A percentile compares a stretch with the other conserved stretches of the same genome.
These are phyloP conservation scores for Brachionus koreanus DNA, from an alignment of 1,140 invertebrate genomes.

Conservation along the genomic window DNA sequence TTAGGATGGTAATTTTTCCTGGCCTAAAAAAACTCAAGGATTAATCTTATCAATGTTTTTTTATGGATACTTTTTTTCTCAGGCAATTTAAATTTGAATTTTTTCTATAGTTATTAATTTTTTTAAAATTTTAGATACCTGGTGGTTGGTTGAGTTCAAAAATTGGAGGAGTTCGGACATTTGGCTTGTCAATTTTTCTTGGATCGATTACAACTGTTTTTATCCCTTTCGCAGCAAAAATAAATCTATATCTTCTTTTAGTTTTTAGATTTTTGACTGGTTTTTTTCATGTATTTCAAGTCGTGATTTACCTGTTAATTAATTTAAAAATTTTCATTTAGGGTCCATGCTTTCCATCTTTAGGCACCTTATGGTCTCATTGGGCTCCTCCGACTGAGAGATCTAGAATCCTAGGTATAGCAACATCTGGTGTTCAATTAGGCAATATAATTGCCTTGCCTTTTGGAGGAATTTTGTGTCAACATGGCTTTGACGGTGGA, in stretches of 20 bases:
- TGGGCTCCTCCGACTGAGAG: conserved; percentile 55
- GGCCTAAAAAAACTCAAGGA: conserved; percentile 55
- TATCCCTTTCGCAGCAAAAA: background rate
- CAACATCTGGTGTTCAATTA: conserved; percentile 49
- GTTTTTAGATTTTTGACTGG: conserved; percentile 30
- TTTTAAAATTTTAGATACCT: conserved; percentile 49
- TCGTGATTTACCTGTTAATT: background rate
- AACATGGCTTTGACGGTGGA: conserved; percentile 14
- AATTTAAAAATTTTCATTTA: background rate
- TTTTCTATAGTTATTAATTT: background rate
- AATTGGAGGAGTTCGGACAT: conserved; percentile 55
- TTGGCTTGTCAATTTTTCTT: conserved; percentile 46
- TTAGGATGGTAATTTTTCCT: conserved; percentile 53
- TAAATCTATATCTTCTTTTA: background rate
- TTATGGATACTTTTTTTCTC: conserved; percentile 39
- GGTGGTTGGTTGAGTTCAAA: conserved; percentile 56
- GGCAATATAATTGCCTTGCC: conserved; percentile 31
- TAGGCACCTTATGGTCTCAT: conserved; percentile 50
- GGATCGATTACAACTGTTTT: conserved; percentile 7
- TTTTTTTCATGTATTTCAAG: conserved; percentile 1
- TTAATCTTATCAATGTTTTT: conserved; percentile 50
- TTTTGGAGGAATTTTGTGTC: conserved; percentile 16
- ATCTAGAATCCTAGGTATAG: conserved; percentile 50
- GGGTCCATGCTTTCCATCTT: conserved; percentile 49
- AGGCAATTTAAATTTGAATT: background rate